A percentile compares a stretch with the other conserved stretches of the same genome.
These are phyloP conservation scores for Prunella strophiata DNA, from an alignment of 2,797 vertebrate species.

Conservation along the genomic window DNA sequence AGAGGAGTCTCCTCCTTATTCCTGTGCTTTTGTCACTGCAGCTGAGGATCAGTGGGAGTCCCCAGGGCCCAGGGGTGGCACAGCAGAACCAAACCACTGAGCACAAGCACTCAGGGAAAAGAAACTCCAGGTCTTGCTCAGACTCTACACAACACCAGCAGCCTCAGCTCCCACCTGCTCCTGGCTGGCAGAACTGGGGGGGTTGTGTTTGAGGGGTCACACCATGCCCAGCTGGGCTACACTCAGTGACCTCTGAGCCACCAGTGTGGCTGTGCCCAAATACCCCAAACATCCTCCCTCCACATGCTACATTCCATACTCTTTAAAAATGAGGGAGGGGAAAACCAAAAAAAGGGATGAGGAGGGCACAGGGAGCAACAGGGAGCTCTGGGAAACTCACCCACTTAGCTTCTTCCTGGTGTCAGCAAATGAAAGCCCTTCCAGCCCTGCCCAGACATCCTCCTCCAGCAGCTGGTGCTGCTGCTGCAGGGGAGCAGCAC, in stretches of 20 bases:
- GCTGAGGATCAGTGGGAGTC: not conserved
- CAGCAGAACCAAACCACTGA: not conserved
- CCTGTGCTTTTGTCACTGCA: not conserved
- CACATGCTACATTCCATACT: accelerated
- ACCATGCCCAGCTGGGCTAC: not conserved
- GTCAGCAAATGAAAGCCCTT: constrained; percentile 42
- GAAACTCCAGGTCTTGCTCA: not conserved
- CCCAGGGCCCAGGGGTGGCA: not conserved
- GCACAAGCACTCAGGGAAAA: not conserved
- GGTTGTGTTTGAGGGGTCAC: not conserved
- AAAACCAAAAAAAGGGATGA: too few species aligned
- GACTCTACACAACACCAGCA: not conserved
- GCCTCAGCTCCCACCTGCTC: not conserved
- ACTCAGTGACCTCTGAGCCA: not conserved
- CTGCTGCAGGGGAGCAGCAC: constrained; percentile 44
- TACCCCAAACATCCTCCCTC: not conserved
- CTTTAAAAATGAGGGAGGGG: not conserved
- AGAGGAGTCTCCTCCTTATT: not conserved
- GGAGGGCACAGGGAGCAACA: not conserved
- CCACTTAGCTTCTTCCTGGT: accelerated
- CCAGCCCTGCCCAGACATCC: constrained; percentile 74
- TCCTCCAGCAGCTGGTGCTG: not conserved
- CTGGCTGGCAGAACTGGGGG: not conserved
- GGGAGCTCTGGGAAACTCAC: constrained; percentile 11
- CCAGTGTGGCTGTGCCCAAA: not conserved